Conservation (phyloP, 37 sponge, comb jelly and placozoan genomes). For the Lycopodina hypogea region DNA sequence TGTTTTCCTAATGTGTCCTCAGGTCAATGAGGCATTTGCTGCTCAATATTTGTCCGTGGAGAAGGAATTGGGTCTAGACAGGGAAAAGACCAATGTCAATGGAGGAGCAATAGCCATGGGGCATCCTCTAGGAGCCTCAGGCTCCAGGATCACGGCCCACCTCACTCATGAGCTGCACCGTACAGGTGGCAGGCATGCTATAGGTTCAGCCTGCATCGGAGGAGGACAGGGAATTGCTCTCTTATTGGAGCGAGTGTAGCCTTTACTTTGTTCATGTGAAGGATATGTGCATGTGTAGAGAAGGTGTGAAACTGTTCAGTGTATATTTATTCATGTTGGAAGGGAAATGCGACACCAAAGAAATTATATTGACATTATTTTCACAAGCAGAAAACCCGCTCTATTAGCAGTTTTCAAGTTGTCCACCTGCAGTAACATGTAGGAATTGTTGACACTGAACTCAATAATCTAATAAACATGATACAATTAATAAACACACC, state of each 20-base stretch:
- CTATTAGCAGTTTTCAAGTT: too few species aligned
- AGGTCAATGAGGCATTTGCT: constrained; percentile 99
- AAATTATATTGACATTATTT: too few species aligned
- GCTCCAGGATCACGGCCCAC: constrained; percentile 88
- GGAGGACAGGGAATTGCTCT: constrained; percentile 98
- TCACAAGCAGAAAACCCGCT: too few species aligned
- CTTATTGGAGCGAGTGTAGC: constrained; percentile 73
- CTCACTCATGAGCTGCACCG: constrained; percentile 88
- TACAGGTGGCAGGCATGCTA: constrained; percentile 54
- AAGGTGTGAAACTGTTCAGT: too few species aligned
- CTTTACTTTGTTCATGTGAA: not conserved
- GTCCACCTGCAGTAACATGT: too few species aligned
- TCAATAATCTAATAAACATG: too few species aligned
- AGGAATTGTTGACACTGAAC: too few species aligned
- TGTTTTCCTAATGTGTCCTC: too few species aligned
- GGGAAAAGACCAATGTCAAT: constrained; percentile 78
- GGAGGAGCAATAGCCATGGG: constrained; percentile 99
- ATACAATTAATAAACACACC: too few species aligned
- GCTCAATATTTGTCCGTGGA: constrained; percentile 90
- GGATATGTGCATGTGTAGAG: not conserved
- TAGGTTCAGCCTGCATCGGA: constrained; percentile 98
- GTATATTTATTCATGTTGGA: too few species aligned
- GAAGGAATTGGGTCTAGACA: constrained; percentile 88
- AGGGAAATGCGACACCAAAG: too few species aligned
- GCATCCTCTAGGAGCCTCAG: constrained; percentile 92